Evolutionary conservation across 2,113 vertebrate genomes (phyloP), one percentile per base, ranked within the genome.

Genomic region (Panthera uncia): DNA sequence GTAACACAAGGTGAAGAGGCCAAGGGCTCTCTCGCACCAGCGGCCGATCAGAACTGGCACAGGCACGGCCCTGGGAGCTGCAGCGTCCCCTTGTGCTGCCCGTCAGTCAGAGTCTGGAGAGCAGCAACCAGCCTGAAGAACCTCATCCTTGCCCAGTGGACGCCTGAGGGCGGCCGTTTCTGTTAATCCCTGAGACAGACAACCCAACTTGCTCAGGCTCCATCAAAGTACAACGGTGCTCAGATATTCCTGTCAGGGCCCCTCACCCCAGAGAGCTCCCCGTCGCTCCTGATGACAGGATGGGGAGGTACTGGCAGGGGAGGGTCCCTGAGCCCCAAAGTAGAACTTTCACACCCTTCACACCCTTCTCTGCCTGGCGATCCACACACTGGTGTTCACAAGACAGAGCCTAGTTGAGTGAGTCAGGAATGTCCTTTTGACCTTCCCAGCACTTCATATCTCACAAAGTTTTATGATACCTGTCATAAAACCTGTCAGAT

Each of bases 11-110:
- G 48, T 7, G 13, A 69, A 68, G 48, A 31, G 71, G 88, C 89
- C 15, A 19, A 9, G 36, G 15, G 12, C n/a, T 12, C 55, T 74
- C 63, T 41, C 52, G 14, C 7, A 9, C 57, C 1, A 13, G 4
- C 6, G 0, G 0, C 48, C 1, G 0, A 18, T 69, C 78, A 41
- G 16, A 68, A 5, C 3, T 1, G 31, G 78, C 73, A 29, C 73
- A 45, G 13, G 45, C 41, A 1, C 15, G 41, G 73, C 73, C 41
- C 29, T 15, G 27, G 41, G 25, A 48, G 41, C 73, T 2, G 41
- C 25, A 16, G 14, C 7, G 7, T 76, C 25, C 73, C 41, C 25
- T 45, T 5, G 1, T 45, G 41, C 25, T 1, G 41, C 73, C 57
- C 15, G 4, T 52, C 52, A 21, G 21, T 41, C 31, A 8, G 14